phyloP scores from a whole-genome alignment of 2,888 invertebrate species.

The Agonum fuliginosum region DNA sequence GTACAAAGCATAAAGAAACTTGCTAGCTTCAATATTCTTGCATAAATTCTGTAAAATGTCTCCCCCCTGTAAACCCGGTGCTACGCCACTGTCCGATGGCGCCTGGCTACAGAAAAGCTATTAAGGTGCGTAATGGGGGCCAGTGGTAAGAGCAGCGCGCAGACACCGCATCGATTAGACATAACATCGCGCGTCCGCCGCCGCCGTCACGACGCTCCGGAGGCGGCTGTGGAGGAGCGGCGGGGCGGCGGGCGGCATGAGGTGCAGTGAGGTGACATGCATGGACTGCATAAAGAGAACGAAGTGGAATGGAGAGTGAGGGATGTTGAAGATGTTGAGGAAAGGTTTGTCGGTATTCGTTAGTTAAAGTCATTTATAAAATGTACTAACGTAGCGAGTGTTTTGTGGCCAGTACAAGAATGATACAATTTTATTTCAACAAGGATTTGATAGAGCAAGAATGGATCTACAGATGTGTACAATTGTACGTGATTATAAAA shows the following conservation, averaged over 20 bases:
- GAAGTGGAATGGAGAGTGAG: not conserved
- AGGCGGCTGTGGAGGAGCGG: not conserved
- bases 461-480: too few relatives aligned
- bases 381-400: too few relatives aligned
- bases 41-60: too few relatives aligned
- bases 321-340: too few relatives aligned
- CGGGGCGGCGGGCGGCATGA: not conserved
- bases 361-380: too few relatives aligned
- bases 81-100: constrained; percentile 13
- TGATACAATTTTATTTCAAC: too few relatives aligned
- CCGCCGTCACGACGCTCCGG: constrained; percentile 63
- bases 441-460: too few relatives aligned
- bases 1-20: too few relatives aligned
- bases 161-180: constrained; percentile 82
- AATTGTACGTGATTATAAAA: too few relatives aligned
- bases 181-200: constrained; percentile 75
- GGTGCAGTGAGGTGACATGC: constrained; percentile 5
- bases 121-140: constrained; percentile 86
- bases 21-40: too few relatives aligned
- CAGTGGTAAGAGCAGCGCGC: constrained; percentile 80
- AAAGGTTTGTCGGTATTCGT: too few relatives aligned
- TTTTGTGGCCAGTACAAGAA: too few relatives aligned
- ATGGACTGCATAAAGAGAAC: not conserved
- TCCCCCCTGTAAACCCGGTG: not conserved
- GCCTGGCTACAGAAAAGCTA: constrained; percentile 74